These are phyloP conservation scores for Pachypsylla venusta DNA, from an alignment of 1,140 invertebrate species.

Conservation along the genomic window DNA sequence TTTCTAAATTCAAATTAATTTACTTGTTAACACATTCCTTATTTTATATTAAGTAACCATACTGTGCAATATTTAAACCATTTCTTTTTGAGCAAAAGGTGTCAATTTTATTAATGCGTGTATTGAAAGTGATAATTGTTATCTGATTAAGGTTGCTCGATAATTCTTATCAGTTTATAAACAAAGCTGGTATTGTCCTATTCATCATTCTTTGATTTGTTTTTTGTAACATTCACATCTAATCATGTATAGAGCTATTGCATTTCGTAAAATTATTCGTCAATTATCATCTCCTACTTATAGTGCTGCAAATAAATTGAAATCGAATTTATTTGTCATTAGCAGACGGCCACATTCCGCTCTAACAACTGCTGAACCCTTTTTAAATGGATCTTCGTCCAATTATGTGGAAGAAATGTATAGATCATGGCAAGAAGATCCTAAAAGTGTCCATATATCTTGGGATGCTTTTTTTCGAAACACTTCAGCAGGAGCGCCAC, in stretches of 20 bases:
- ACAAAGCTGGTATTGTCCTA: constrained; percentile 2
- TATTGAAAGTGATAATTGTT: no score
- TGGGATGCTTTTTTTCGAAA: constrained; percentile 97
- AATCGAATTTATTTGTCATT: constrained; percentile 5
- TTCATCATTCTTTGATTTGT: no score
- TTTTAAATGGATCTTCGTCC: constrained; percentile 85
- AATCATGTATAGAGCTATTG: constrained; percentile 6
- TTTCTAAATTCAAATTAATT: no score
- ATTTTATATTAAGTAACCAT: no score
- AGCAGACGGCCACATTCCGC: background rate
- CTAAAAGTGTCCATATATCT: constrained; percentile 91
- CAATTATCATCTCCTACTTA: background rate
- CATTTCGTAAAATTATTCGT: background rate
- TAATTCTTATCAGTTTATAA: constrained; percentile 4
- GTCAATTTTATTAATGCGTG: no score
- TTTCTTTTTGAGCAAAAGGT: no score
- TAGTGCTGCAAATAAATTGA: background rate
- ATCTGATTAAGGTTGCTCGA: no score
- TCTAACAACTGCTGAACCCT: constrained; percentile 57
- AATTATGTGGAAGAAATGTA: constrained; percentile 99
- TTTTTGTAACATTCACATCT: no score
- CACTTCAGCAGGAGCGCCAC: constrained; percentile 58
- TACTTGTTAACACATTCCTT: no score
- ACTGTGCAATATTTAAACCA: no score
- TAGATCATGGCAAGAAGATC: constrained; percentile 88